phyloP scores from a whole-genome alignment of 2,113 vertebrate species.

The Melanocharis versteri region DNA sequence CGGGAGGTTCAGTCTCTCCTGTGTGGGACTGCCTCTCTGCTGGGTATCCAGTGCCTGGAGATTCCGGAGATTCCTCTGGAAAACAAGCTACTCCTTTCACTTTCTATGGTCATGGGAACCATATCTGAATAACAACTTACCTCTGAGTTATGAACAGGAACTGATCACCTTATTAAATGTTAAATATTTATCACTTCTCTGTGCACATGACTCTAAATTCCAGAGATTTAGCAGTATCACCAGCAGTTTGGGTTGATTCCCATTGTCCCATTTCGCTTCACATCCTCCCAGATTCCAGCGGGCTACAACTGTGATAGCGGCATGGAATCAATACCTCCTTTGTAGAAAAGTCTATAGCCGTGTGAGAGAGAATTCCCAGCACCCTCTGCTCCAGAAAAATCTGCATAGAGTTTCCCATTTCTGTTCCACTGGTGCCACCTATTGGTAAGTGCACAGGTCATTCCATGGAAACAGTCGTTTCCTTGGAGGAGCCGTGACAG shows the following conservation, averaged over 20 bases:
- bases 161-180: not conserved
- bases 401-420: not conserved
- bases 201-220: not conserved
- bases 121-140: not conserved
- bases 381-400: conserved; percentile 1
- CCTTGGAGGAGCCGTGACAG: not conserved
- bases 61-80: not conserved
- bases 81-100: not conserved
- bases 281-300: not conserved
- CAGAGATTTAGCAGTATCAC: not conserved
- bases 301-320: not conserved
- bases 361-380: not conserved
- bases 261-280: not conserved
- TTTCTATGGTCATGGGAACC: not conserved
- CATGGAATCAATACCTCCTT: not conserved
- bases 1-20: not conserved
- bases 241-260: not conserved
- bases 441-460: conserved; percentile 18
- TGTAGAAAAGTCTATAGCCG: not conserved
- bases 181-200: not conserved
- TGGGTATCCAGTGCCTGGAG: not conserved
- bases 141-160: not conserved
- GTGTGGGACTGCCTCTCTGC: not conserved
- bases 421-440: conserved; percentile 57
- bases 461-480: not conserved